phyloP scores from a whole-genome alignment of 1,140 invertebrate genomes.

The Drosophila nasuta region DNA sequence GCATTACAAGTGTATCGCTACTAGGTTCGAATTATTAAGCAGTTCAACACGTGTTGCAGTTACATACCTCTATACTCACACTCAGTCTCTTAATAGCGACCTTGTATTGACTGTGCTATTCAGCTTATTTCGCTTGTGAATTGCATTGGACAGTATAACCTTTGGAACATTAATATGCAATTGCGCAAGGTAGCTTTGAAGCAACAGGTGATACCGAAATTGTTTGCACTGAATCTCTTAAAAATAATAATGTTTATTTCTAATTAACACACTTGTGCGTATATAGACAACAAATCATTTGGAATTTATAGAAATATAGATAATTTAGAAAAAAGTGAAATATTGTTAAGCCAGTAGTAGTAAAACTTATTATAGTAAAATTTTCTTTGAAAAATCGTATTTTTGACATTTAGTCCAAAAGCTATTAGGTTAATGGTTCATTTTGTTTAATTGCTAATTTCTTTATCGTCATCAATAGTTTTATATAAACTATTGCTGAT shows the following conservation, averaged over 20 bases:
- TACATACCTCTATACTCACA: not conserved
- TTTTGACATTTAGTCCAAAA: no score
- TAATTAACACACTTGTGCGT: not conserved
- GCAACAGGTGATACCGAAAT: constrained; percentile 8
- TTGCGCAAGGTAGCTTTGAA: not conserved
- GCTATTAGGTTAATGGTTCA: no score
- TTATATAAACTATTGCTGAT: not conserved
- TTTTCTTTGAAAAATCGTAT: no score
- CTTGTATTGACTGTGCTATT: constrained; percentile 21
- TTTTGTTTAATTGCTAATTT: not conserved
- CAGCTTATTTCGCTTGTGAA: constrained; percentile 10
- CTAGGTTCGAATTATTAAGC: constrained; percentile 21
- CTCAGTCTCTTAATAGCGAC: constrained; percentile 21
- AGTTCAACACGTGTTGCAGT: constrained; percentile 40
- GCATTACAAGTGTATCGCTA: constrained; percentile 2
- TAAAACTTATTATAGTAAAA: no score
- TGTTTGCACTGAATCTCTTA: not conserved
- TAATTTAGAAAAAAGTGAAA: no score
- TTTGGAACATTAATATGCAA: constrained; percentile 11
- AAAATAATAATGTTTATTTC: not conserved
- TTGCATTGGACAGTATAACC: constrained; percentile 13
- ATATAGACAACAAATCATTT: no score
- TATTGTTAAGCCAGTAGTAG: no score
- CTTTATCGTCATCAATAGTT: not conserved
- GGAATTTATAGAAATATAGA: no score